These are phyloP conservation scores for Chaetodon auriga DNA, from an alignment of 2,113 vertebrate species.

Conservation along the genomic window DNA sequence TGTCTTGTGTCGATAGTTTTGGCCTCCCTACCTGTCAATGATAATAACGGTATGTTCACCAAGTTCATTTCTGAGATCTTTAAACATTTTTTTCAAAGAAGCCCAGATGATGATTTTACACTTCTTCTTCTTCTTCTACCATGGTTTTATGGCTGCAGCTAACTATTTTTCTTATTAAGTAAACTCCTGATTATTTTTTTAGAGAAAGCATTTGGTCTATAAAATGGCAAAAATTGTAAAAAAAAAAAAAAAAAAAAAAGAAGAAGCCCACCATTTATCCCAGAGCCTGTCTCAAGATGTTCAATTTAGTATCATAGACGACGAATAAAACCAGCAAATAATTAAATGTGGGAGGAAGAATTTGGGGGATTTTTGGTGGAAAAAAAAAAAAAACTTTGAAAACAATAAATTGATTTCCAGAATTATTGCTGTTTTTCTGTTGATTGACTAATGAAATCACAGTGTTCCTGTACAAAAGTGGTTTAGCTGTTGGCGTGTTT, in stretches of 20 bases:
- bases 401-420: not conserved
- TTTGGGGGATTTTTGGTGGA: too few relatives aligned
- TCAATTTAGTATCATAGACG: not conserved
- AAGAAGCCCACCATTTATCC: too few relatives aligned
- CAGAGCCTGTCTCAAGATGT: not conserved
- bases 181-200: not conserved
- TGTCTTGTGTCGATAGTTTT: slow-evolving; percentile 1
- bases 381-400: not conserved
- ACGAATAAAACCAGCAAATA: not conserved
- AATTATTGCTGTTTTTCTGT: not conserved
- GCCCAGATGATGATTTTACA: not conserved
- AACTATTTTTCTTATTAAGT: not conserved
- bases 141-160: not conserved
- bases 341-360: not conserved
- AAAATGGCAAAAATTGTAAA: too few relatives aligned
- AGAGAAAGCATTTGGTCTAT: not conserved
- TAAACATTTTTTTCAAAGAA: not conserved
- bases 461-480: not conserved
- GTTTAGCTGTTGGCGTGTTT: not conserved
- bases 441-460: not conserved
- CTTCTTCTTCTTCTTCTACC: not conserved
- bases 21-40: not conserved
- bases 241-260: too few relatives aligned
- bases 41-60: not conserved
- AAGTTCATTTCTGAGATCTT: not conserved